Conservation (phyloP, 2,113 vertebrate genomes). For the Dipodomys merriami region DNA sequence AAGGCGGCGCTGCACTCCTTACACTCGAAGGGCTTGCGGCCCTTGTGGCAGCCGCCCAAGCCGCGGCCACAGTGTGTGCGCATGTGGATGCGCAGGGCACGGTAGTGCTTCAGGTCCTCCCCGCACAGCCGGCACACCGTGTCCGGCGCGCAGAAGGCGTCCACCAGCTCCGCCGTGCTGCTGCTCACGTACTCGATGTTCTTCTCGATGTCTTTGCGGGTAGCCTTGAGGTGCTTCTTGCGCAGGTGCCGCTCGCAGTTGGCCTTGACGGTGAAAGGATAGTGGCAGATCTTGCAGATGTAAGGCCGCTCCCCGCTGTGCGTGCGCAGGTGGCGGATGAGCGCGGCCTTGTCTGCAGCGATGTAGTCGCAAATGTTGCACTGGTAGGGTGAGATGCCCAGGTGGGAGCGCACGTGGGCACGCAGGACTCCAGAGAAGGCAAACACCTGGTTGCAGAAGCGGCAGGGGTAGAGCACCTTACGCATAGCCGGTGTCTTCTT, state of each 20-base stretch:
- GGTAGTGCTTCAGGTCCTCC: slow-evolving; percentile 94
- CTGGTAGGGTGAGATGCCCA: slow-evolving; percentile 95
- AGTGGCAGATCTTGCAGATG: slow-evolving; percentile 98
- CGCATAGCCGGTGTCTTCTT: slow-evolving; percentile 87
- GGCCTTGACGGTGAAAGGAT: slow-evolving; percentile 98
- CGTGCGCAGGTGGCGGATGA: slow-evolving; percentile 96
- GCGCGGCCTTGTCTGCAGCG: slow-evolving; percentile 96
- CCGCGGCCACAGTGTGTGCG: slow-evolving; percentile 90
- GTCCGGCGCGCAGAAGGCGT: slow-evolving; percentile 88
- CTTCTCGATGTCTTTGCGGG: slow-evolving; percentile 97
- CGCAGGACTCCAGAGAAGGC: slow-evolving; percentile 94
- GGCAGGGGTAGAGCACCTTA: slow-evolving; percentile 94
- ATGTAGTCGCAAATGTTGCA: slow-evolving; percentile 98
- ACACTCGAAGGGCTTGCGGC: slow-evolving; percentile 96
- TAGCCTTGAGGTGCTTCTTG: slow-evolving; percentile 97
- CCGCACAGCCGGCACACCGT: slow-evolving; percentile 94
- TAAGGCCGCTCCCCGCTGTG: slow-evolving; percentile 98
- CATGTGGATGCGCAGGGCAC: slow-evolving; percentile 96
- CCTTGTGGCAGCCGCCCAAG: slow-evolving; percentile 87
- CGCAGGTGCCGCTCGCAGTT: slow-evolving; percentile 98
- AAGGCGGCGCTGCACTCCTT: slow-evolving; percentile 94
- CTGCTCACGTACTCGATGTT: slow-evolving; percentile 97
- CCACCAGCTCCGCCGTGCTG: slow-evolving; percentile 86
- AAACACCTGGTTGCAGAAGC: slow-evolving; percentile 97
- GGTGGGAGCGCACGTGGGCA: slow-evolving; percentile 95